A percentile compares a stretch with the other conserved stretches of the same genome.
phyloP scores from a whole-genome alignment of 2,113 vertebrate species.

The Equus przewalskii region DNA sequence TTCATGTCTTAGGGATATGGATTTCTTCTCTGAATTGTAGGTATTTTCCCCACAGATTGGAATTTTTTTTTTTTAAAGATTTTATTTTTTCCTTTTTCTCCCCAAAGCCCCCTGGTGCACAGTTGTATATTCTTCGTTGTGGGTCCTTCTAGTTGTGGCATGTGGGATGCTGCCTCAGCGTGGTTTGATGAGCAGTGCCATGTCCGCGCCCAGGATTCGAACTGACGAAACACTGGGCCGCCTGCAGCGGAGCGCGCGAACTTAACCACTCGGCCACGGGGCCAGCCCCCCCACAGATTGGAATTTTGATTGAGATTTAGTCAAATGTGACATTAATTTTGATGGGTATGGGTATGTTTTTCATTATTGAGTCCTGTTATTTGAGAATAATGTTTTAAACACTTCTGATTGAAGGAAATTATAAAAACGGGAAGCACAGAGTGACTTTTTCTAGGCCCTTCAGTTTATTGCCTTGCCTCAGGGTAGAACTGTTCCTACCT shows the following conservation, averaged over 20 bases:
- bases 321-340: slow-evolving; percentile 44
- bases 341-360: background rate
- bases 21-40: background rate
- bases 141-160: no score
- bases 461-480: background rate
- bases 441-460: slow-evolving; percentile 33
- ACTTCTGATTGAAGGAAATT: slow-evolving; percentile 44
- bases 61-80: no score
- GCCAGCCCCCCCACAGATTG: background rate
- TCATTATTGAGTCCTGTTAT: background rate
- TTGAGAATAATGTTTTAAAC: slow-evolving; percentile 45
- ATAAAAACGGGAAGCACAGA: background rate
- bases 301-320: slow-evolving; percentile 46
- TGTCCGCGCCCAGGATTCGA: no score
- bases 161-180: no score
- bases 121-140: no score
- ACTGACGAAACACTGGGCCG: no score
- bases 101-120: no score
- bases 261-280: no score
- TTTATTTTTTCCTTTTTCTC: no score
- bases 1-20: background rate
- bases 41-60: background rate
- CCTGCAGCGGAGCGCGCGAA: no score
- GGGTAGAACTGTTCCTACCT: slow-evolving; percentile 46
- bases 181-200: no score